Base-by-base conservation (phyloP, 2,797 vertebrate species). In the Lepilemur septentrionalis region DNA sequence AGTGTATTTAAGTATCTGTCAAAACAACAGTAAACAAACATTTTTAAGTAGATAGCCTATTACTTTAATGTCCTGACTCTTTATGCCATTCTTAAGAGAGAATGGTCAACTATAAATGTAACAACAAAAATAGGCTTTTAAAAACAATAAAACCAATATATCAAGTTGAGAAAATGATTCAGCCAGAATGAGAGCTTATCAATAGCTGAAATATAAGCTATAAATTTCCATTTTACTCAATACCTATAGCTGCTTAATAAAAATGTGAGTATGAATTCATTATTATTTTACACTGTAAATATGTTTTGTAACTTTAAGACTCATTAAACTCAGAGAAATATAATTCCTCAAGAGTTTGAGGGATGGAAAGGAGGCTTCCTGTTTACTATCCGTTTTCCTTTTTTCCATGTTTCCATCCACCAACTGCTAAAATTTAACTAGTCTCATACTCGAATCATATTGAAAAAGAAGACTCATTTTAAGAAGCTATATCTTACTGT, bases 251-350 rank as follows among this genome's bases (percentile, higher is more conserved):
- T 93, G 4, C 52, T 25, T 23, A 75, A 55, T 73, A 43, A 72
- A 90, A 86, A n/a, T 65, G 13, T 43, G 65, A 63, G 13, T 22
- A 32, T 32, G 43, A 41, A 35, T 12, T 46, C 28, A 46, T 89
- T 76, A 43, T 41, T 75, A 85, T 84, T 85, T 17, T 81, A 25
- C 9, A 55, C 35, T 35, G 5, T 89, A 88, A 70, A 46, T 59
- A 55, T 81, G 20, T 57, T 94, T 88, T 80, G 35, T 80, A 32
- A 95, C 85, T 80, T 88, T 35, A 95, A 81, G 28, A 43, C 46
- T 91, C 61, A 38, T 32, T 84, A 78, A 80, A 76, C n/a, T 81
- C 46, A 83, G 22, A 94, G 17, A 73, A 57, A 23, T 28, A n/a
- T 75, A 50, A 1, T 7, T 18, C 38, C 30, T 46, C 30, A 91